These are phyloP conservation scores for Cryptocephalus moraei DNA, from an alignment of 2,888 invertebrate species.

Conservation along the genomic window DNA sequence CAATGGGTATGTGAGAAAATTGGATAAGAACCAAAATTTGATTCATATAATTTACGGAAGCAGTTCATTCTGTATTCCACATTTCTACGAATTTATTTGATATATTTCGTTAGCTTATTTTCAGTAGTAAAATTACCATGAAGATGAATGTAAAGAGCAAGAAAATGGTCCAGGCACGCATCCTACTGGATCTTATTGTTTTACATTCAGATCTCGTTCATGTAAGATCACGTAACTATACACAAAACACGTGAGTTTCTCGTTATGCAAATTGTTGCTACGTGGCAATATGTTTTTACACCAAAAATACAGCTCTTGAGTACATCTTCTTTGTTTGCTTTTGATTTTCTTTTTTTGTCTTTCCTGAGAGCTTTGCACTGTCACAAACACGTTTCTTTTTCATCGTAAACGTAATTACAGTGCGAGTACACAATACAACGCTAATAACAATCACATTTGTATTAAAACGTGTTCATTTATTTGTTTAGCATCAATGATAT, in stretches of 20 bases:
- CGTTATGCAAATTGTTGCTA: conserved; percentile 26
- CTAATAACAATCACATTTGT: no score
- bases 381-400: background rate
- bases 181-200: conserved; percentile 23
- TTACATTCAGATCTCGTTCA: conserved; percentile 20
- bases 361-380: background rate
- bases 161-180: conserved; percentile 17
- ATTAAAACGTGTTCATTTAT: no score
- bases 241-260: conserved; percentile 25
- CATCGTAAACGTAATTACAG: no score
- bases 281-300: conserved; percentile 19
- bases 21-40: background rate
- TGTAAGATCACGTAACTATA: conserved; percentile 25
- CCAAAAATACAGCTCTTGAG: conserved; percentile 2
- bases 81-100: conserved; percentile 1
- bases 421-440: no score
- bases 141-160: conserved; percentile 18
- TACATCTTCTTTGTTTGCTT: background rate
- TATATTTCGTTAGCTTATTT: conserved; percentile 8
- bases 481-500: no score
- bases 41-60: conserved; percentile 2
- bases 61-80: conserved; percentile 3
- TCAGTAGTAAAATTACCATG: conserved; percentile 13
- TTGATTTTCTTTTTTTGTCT: conserved; percentile 1
- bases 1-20: no score